A percentile compares a stretch with the other conserved stretches of the same genome.
These are phyloP conservation scores for Philaenus spumarius DNA, from an alignment of 1,140 invertebrate species.

Conservation along the genomic window DNA sequence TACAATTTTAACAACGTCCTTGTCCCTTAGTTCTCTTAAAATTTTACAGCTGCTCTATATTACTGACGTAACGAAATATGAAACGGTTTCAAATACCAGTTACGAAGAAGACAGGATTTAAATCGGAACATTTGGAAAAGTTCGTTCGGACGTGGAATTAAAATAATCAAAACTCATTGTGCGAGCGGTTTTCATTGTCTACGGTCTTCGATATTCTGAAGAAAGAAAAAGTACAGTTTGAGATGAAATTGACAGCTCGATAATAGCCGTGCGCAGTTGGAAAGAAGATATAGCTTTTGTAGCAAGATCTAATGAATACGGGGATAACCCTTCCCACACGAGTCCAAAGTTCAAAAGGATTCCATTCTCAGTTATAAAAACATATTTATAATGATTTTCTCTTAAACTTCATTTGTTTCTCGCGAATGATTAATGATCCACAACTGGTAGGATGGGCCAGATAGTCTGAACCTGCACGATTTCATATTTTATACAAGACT, in stretches of 20 bases:
- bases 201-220: neutral
- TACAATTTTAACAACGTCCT: neutral
- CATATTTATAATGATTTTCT: constrained; percentile 18
- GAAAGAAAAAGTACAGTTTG: neutral
- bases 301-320: neutral
- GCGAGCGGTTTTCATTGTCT: neutral
- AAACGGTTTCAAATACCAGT: neutral
- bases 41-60: neutral
- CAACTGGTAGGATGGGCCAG: neutral
- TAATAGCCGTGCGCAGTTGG: neutral
- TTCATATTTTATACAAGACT: neutral
- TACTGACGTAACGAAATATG: neutral
- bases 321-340: neutral
- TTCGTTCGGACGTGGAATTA: neutral
- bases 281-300: neutral
- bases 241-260: neutral
- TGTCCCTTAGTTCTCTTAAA: neutral
- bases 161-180: neutral
- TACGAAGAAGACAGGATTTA: neutral
- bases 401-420: constrained; percentile 19
- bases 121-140: neutral
- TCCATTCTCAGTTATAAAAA: constrained; percentile 6
- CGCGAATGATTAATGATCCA: neutral
- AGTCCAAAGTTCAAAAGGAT: neutral
- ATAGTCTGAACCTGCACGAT: neutral